phyloP scores from a whole-genome alignment of 2,888 invertebrate genomes.

The Sphaeridia pumilis region DNA sequence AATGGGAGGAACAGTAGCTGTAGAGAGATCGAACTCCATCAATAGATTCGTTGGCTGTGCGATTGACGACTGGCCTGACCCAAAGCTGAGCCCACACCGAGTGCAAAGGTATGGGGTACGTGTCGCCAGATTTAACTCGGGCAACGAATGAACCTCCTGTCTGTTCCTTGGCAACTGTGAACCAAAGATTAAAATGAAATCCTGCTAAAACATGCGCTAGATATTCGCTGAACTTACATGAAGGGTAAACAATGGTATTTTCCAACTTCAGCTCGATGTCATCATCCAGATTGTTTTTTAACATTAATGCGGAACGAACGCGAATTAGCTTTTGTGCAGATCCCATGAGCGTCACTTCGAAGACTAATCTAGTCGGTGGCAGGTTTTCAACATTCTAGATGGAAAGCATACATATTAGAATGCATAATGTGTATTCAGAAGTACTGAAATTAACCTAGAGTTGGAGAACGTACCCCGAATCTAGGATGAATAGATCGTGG shows the following conservation, averaged over 20 bases:
- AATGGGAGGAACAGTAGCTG: constrained; percentile 27
- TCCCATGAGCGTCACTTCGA: constrained; percentile 82
- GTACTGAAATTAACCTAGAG: neutral
- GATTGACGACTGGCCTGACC: constrained; percentile 53
- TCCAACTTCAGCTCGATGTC: constrained; percentile 60
- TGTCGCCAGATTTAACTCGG: constrained; percentile 45
- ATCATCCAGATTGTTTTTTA: constrained; percentile 64
- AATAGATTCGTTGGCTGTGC: constrained; percentile 10
- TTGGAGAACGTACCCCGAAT: constrained; percentile 18
- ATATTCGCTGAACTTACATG: constrained; percentile 30
- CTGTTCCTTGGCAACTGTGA: constrained; percentile 32
- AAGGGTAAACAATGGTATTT: constrained; percentile 39
- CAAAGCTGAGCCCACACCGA: constrained; percentile 62
- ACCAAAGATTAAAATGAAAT: neutral
- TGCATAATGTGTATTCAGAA: constrained; percentile 1
- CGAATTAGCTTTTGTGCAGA: constrained; percentile 88
- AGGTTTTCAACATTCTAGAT: constrained; percentile 36
- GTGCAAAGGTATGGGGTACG: constrained; percentile 63
- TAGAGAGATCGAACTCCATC: constrained; percentile 15
- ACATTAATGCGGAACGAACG: constrained; percentile 75
- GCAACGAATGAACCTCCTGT: constrained; percentile 36
- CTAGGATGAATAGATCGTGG: constrained; percentile 17
- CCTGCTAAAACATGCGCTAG: neutral
- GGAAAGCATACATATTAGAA: neutral
- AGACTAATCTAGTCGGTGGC: constrained; percentile 65